Base-by-base conservation (phyloP, 2,113 vertebrate species). In the Mohoua ochrocephala region DNA sequence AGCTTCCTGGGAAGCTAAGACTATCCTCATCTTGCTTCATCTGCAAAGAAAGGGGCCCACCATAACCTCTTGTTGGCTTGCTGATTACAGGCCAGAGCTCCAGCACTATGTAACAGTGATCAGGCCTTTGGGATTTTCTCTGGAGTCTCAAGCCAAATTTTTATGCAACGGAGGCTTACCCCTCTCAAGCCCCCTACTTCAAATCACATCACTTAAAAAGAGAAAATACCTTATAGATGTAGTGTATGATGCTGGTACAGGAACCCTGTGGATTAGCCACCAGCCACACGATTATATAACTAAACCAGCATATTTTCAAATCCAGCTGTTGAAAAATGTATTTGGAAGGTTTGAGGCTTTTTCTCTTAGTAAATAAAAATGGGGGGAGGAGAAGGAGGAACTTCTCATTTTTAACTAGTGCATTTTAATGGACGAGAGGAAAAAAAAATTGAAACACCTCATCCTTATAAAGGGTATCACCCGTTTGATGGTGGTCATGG, bases 71-170 rank as follows among this genome's bases (percentile, higher is more conserved):
- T 28, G 4, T 67, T 54, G 6, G 3, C 28, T 12, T 1, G 0
- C 47, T 5, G 5, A 9, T n/a, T 37, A 23, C 20, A 37, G 56
- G 30, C 41, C 31, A 47, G 56, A 84, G 69, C 37, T 44, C 47
- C 67, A 57, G 79, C 16, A 30, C 61, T 60, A 59, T 91, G 42
- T 33, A 86, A 35, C 27, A 52, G n/a, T 1, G 10, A 77, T 90
- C 92, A 86, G 75, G 79, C 75, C 63, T 83, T 95, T 73, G 19
- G 75, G 87, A 93, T 96, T 96, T 96, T 77, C 71, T 84, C n/a
- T 44, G 42, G 54, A 75, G 33, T 28, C 54, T 47, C 39, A 37
- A 37, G 95, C 90, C 95, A 93, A 91, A 52, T 70, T 88, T 93
- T 97, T 96, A 96, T 2, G 2, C 53, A 95, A 93, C 57, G 80